Evolutionary conservation across 2,888 invertebrate genomes (phyloP).

Genomic region (Rhagonycha lutea): DNA sequence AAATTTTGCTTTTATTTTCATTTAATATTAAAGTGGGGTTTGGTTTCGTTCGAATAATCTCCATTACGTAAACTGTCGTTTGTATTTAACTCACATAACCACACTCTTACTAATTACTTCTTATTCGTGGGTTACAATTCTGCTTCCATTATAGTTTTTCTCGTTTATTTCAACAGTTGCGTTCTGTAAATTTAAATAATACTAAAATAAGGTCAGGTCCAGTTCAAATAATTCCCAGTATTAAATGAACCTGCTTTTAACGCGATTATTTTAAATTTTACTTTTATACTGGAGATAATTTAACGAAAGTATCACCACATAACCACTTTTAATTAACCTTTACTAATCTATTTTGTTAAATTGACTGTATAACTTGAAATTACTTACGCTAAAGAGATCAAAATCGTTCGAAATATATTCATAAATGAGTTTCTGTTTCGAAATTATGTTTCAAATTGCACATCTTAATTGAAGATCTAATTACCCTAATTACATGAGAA

Average conservation of each 20-base stretch:
- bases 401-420: background rate
- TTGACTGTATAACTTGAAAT: background rate
- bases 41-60: too few relatives aligned
- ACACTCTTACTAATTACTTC: too few relatives aligned
- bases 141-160: too few relatives aligned
- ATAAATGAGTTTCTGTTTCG: background rate
- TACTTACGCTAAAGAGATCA: background rate
- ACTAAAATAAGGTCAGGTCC: background rate
- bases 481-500: background rate
- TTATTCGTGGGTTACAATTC: too few relatives aligned
- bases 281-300: background rate
- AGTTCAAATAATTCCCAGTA: background rate
- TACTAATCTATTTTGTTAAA: background rate
- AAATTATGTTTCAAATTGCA: background rate
- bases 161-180: background rate
- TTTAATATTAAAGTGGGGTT: too few relatives aligned
- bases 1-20: too few relatives aligned
- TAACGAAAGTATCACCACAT: background rate
- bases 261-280: too few relatives aligned
- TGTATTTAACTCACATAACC: too few relatives aligned
- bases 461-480: background rate
- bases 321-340: background rate
- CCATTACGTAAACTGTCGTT: too few relatives aligned
- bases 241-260: too few relatives aligned
- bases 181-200: too few relatives aligned